Percentiles rank a stretch among this genome's conserved stretches.
phyloP scores from a whole-genome alignment of 2,888 invertebrate species.

The Amblyteles armatorius region DNA sequence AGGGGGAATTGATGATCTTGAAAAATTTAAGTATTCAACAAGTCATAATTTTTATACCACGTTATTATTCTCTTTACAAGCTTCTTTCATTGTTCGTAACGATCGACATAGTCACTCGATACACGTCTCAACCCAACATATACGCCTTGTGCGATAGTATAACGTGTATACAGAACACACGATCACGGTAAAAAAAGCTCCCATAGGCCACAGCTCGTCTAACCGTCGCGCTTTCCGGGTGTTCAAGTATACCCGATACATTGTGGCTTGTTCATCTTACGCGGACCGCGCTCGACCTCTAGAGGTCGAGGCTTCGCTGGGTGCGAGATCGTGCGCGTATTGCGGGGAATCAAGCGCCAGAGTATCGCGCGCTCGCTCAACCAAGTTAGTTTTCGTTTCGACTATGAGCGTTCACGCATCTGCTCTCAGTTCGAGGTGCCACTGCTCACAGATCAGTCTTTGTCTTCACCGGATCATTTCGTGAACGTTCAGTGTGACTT shows the following conservation, averaged over 20 bases:
- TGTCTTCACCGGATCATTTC: not conserved
- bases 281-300: slow-evolving; percentile 12
- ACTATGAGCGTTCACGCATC: slow-evolving; percentile 24
- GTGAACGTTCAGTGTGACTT: slow-evolving; percentile 21
- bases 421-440: slow-evolving; percentile 10
- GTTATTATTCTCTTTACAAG: not conserved
- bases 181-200: not conserved
- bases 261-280: slow-evolving; percentile 17
- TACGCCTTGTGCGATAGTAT: not conserved
- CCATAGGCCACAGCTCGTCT: too few relatives aligned
- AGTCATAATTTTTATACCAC: slow-evolving; percentile 11
- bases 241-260: too few relatives aligned
- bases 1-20: slow-evolving; percentile 8
- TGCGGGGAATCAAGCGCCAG: not conserved
- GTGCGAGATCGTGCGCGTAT: slow-evolving; percentile 26
- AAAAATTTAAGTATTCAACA: slow-evolving; percentile 36
- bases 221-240: too few relatives aligned
- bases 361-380: slow-evolving; percentile 22
- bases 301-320: not conserved
- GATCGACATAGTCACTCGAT: not conserved
- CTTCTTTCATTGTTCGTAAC: slow-evolving; percentile 2
- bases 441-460: not conserved
- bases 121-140: not conserved
- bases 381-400: slow-evolving; percentile 11
- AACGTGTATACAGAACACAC: not conserved